A percentile compares a stretch with the other conserved stretches of the same genome.
Conservation (phyloP, 2,797 vertebrate genomes). For the Tachyglossus aculeatus region DNA sequence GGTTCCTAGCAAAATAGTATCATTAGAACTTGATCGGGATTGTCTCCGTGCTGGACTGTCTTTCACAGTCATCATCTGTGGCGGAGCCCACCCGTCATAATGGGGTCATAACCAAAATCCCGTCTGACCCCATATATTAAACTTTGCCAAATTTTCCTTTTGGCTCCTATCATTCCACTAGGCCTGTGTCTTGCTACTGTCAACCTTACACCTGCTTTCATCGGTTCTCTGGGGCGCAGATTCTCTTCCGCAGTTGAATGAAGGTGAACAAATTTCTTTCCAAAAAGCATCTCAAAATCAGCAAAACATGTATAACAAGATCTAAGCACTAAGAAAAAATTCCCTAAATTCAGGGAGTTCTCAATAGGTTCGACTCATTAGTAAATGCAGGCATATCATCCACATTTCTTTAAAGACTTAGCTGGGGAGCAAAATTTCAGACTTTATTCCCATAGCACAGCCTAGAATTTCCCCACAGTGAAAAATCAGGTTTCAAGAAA, state of each 20-base stretch:
- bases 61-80: conserved; percentile 35
- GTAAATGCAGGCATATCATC: conserved; percentile 32
- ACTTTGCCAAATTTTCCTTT: conserved; percentile 11
- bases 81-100: conserved; percentile 8
- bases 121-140: conserved; percentile 4
- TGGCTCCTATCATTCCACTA: neutral
- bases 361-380: conserved; percentile 31
- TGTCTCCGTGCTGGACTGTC: conserved; percentile 43
- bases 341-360: neutral
- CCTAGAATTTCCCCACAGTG: conserved; percentile 22
- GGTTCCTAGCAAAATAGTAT: conserved; percentile 34
- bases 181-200: neutral
- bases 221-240: neutral
- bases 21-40: conserved; percentile 36
- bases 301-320: conserved; percentile 22
- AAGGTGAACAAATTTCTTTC: conserved; percentile 9
- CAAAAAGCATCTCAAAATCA: conserved; percentile 5
- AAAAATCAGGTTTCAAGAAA: conserved; percentile 38
- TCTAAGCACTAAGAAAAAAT: conserved; percentile 35
- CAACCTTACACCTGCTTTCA: neutral
- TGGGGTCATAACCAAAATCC: conserved; percentile 21
- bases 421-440: conserved; percentile 18
- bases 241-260: neutral
- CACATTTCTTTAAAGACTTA: conserved; percentile 11
- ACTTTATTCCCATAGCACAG: conserved; percentile 29